Evolutionary conservation across 2,888 invertebrate genomes (phyloP).

Genomic region (Rhogogaster chlorosoma): DNA sequence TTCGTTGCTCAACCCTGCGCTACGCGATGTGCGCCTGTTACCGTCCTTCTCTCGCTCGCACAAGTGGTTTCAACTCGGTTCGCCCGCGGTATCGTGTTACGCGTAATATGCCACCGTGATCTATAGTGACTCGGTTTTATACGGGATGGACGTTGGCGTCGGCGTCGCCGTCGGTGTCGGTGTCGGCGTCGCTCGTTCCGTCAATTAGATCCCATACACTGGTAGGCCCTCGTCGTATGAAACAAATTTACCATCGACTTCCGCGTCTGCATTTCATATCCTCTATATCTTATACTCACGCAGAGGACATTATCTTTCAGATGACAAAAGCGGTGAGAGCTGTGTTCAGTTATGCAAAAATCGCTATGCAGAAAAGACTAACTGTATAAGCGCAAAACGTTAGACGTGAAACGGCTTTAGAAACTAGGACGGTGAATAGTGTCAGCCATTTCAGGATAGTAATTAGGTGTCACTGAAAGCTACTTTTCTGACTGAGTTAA

Average conservation of each 20-base stretch:
- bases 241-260: constrained; percentile 33
- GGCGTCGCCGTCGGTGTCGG: constrained; percentile 14
- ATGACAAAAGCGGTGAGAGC: not conserved
- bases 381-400: not conserved
- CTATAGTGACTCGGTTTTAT: constrained; percentile 60
- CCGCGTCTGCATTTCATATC: constrained; percentile 16
- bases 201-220: constrained; percentile 42
- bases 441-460: not conserved
- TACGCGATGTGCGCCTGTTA: constrained; percentile 54
- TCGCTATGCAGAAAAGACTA: not conserved
- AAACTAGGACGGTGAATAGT: not conserved
- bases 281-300: not conserved
- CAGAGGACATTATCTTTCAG: not conserved
- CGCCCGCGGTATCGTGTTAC: constrained; percentile 73
- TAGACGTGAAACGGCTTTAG: not conserved
- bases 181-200: constrained; percentile 41
- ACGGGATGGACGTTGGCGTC: constrained; percentile 45
- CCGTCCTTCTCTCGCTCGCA: constrained; percentile 59
- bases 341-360: not conserved
- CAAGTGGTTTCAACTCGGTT: constrained; percentile 69
- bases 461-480: constrained; percentile 6
- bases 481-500: constrained; percentile 32
- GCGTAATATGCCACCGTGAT: constrained; percentile 70
- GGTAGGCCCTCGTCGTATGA: not conserved
- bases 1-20: constrained; percentile 47